A percentile compares a stretch with the other conserved stretches of the same genome.
Evolutionary conservation across 2,888 invertebrate genomes (phyloP).

Genomic region (Acronicta aceris): DNA sequence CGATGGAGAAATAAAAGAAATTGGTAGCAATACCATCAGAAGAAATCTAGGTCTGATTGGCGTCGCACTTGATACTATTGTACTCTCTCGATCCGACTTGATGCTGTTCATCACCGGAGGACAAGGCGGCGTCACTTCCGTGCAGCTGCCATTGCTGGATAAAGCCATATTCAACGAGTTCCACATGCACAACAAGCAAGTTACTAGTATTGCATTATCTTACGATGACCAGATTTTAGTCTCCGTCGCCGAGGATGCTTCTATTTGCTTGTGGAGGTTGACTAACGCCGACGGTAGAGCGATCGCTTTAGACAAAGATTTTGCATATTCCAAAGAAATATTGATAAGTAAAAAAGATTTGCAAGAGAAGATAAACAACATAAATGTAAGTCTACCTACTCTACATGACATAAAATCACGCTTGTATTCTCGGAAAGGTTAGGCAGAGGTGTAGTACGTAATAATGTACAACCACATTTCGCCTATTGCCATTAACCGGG

Average conservation of each 20-base stretch:
- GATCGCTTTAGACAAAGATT: conserved; percentile 92
- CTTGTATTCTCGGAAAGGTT: no score
- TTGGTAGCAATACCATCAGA: conserved; percentile 86
- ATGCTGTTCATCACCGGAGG: conserved; percentile 95
- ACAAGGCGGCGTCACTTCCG: conserved; percentile 93
- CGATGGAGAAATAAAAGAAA: conserved; percentile 92
- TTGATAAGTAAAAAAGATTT: conserved; percentile 94
- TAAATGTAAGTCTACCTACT: conserved; percentile 75
- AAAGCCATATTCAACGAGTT: conserved; percentile 85
- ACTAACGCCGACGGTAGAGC: conserved; percentile 93
- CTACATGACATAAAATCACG: no score
- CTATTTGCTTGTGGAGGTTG: conserved; percentile 95
- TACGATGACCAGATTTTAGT: conserved; percentile 94
- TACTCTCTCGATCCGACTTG: conserved; percentile 93
- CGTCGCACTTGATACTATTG: conserved; percentile 88
- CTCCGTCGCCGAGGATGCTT: conserved; percentile 93
- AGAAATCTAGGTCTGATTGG: conserved; percentile 81
- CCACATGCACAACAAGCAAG: conserved; percentile 87
- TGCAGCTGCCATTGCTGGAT: conserved; percentile 93
- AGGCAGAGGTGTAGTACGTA: no score
- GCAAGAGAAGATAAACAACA: conserved; percentile 92
- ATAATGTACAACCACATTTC: no score
- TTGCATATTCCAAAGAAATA: conserved; percentile 94
- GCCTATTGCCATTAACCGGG: no score
- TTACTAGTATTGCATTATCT: conserved; percentile 91